Evolutionary conservation across 2,113 vertebrate species (phyloP), one percentile per base, ranked within the genome.

Genomic region (Gymnobelideus leadbeateri): DNA sequence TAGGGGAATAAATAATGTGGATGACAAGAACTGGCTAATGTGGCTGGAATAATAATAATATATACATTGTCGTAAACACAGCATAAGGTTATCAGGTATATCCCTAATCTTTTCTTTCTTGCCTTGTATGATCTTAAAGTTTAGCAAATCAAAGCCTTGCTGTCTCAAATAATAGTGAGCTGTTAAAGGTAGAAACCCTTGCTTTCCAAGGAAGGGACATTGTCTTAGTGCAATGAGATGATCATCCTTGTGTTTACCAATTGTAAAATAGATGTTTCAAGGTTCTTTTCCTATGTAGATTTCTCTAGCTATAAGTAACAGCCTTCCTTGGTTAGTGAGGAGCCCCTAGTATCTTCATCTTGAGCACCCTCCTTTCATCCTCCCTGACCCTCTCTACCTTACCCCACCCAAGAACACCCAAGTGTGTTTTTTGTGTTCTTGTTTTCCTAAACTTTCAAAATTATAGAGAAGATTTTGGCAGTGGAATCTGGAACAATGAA

Each of bases 381-480:
- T 77, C 37, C 68, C 68, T n/a, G 37, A n/a, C 68, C 5, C 14
- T n/a, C 1, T n/a, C 16, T 43, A 23, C 11, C 19, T 93, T 49
- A 61, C 52, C 26, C 26, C 93, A 90, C 93, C 91, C 77, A 92
- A 93, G 28, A 91, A 93, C 92, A 77, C 91, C 91, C 52, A 28
- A 51, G 50, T 49, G 77, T 77, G 68, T 10, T 12, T 0, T 28
- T 19, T 3, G 43, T 5, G 2, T 95, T 90, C 90, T 92, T 90
- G 21, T 96, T 43, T 96, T 93, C 51, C 43, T 53, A 47, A 54
- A 92, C 24, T 55, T 96, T 95, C 89, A 96, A 95, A 94, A 77
- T 95, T 54, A 31, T 50, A 84, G 89, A 93, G 57, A 26, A 26
- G 68, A 84, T 84, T 84, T 91, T 96, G 92, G 12, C 95, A 92